Evolutionary conservation across 2,797 vertebrate genomes (phyloP), one percentile per base, ranked within the genome.

Genomic region (Coluber constrictor): DNA sequence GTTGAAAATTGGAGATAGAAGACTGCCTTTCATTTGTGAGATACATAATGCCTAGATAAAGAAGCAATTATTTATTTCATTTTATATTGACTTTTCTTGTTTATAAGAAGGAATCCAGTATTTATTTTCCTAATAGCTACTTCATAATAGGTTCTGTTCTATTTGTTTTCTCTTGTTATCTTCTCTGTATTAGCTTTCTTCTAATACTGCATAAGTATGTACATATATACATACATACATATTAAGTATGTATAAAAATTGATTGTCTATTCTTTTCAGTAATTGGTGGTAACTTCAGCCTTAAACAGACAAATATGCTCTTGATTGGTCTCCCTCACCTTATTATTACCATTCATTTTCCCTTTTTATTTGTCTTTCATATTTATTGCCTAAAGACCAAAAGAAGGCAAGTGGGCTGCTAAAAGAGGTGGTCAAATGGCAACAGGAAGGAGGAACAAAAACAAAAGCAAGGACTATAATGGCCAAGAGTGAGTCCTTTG

Each of bases 11-110:
- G 56, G 91, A 51, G 51, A 43, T 16, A n/a, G 54, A 37, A 29
- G 16, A 57, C 20, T 27, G 63, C 54, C 10, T 32, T 70, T 23
- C 6, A 6, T 61, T 90, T 90, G 11, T 43, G 8, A 25, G 43
- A 56, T 9, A 88, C 20, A 86, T 13, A 43, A 92, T 43, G 27
- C 59, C 7, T 29, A 1, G 47, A 47, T 47, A 66, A 86, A 47
- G 32, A 92, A 32, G 12, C 43, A 90, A 91, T 86, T 83, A 88
- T 88, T 94, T 63, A 88, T 59, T 47, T 92, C 83, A 54, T 43
- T 11, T 29, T 89, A 83, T 79, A 86, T 86, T 92, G 93, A 91
- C 90, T 88, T 92, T 94, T 27, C 56, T 88, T 94, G 86, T 89
- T 94, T 89, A 86, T 89, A 86, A 25, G n/a, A 86, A 32, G 11